Conservation (phyloP, 2,888 invertebrate species). For the Erpobdella octoculata region DNA sequence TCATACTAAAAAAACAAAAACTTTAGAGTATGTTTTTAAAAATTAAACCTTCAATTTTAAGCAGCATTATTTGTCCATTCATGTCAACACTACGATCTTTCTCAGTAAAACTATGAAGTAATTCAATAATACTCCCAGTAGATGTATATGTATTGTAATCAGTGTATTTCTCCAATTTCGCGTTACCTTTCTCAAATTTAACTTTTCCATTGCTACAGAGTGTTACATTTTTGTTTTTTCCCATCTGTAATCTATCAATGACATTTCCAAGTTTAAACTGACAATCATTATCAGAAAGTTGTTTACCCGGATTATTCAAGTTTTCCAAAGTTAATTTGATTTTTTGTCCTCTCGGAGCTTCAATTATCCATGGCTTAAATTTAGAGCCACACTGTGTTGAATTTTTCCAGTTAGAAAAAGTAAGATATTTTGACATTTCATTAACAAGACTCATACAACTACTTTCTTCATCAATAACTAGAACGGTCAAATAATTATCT, state of each 20-base stretch:
- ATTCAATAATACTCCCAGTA: too few species aligned
- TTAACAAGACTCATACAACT: background rate
- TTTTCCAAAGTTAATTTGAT: conserved; percentile 3
- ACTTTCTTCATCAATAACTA: background rate
- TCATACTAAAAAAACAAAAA: background rate
- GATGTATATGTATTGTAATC: too few species aligned
- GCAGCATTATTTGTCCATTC: too few species aligned
- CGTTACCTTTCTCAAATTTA: too few species aligned
- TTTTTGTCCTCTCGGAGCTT: conserved; percentile 11
- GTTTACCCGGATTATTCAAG: background rate
- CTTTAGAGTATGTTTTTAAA: background rate
- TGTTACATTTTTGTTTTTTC: too few species aligned
- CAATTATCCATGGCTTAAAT: background rate
- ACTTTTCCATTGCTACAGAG: too few species aligned
- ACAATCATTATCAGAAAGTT: background rate
- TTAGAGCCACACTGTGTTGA: background rate
- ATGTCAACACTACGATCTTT: too few species aligned
- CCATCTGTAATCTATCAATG: too few species aligned
- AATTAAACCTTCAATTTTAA: too few species aligned
- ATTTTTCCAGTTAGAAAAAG: background rate
- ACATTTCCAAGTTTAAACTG: background rate
- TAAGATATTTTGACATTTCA: background rate
- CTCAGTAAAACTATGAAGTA: too few species aligned
- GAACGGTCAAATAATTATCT: background rate
- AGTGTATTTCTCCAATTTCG: too few species aligned